Conservation (phyloP, 2,797 vertebrate species). For the Muscicapa striata region DNA sequence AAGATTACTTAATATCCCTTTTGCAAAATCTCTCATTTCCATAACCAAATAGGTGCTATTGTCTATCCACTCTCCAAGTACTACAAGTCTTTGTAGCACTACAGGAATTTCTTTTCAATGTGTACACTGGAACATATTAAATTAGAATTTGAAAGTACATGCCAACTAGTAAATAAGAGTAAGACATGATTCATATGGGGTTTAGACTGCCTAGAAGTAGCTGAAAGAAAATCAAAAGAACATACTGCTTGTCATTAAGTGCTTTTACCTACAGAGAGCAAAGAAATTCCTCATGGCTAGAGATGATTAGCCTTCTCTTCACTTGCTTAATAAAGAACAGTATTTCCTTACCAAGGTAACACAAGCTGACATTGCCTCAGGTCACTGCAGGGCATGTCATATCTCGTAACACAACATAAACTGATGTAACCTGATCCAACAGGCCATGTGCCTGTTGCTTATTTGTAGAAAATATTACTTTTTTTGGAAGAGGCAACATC, state of each 20-base stretch:
- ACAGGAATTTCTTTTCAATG: background rate
- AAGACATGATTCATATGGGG: background rate
- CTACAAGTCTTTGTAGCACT: background rate
- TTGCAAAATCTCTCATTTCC: constrained; percentile 58
- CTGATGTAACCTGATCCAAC: constrained; percentile 68
- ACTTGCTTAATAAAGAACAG: constrained; percentile 71
- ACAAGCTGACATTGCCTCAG: constrained; percentile 74
- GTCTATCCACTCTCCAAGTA: constrained; percentile 38
- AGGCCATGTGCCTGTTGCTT: constrained; percentile 74
- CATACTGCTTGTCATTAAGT: background rate
- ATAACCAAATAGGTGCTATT: constrained; percentile 54
- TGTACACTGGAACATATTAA: constrained; percentile 19
- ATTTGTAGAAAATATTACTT: constrained; percentile 58
- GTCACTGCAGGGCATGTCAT: constrained; percentile 73
- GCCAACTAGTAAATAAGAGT: constrained; percentile 33
- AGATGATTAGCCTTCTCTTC: constrained; percentile 41
- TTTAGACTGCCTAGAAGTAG: constrained; percentile 20
- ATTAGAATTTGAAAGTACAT: constrained; percentile 15
- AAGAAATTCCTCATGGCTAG: constrained; percentile 27
- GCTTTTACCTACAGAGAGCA: constrained; percentile 25
- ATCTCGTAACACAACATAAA: constrained; percentile 67
- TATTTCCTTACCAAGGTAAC: constrained; percentile 64
- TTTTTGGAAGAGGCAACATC: constrained; percentile 41
- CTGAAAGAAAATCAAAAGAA: constrained; percentile 4
- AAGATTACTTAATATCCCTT: constrained; percentile 57